Evolutionary conservation across 2,888 invertebrate genomes (phyloP).

Genomic region (Phyllotreta striolata): DNA sequence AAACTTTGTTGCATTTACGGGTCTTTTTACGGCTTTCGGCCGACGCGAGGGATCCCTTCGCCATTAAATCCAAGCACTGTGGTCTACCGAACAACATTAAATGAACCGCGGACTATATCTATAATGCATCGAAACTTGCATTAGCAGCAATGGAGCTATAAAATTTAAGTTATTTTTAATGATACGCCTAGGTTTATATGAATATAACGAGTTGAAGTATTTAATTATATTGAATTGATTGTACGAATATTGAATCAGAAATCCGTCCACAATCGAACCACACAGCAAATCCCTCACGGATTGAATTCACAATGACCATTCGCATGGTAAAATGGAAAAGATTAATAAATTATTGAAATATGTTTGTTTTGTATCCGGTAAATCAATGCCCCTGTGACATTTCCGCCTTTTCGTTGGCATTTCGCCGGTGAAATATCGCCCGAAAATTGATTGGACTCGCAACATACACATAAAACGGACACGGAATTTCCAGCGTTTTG

Average conservation of each 20-base stretch:
- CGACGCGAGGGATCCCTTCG: conserved; percentile 1
- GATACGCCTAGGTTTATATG: no score
- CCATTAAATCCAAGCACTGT: conserved; percentile 9
- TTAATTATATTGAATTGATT: no score
- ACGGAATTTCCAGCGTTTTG: no score
- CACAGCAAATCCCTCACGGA: no score
- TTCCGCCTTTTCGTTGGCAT: conserved; percentile 18
- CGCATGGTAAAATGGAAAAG: conserved; percentile 19
- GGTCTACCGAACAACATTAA: neutral
- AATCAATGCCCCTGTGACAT: conserved; percentile 30
- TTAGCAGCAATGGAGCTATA: no score
- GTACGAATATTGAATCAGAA: no score
- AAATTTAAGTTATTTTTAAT: no score
- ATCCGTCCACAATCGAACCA: no score
- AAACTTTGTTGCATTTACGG: conserved; percentile 14
- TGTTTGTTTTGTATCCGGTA: conserved; percentile 31
- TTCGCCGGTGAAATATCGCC: conserved; percentile 22
- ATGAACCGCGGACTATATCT: no score
- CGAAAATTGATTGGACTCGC: conserved; percentile 16
- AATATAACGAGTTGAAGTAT: no score
- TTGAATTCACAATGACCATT: conserved; percentile 16
- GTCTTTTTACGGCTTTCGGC: conserved; percentile 11
- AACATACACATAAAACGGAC: no score
- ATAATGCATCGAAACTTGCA: no score
- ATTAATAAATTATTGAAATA: conserved; percentile 38